A percentile compares a stretch with the other conserved stretches of the same genome.
Evolutionary conservation across 2,888 invertebrate genomes (phyloP).

Genomic region (Scaptomyza polygonia): DNA sequence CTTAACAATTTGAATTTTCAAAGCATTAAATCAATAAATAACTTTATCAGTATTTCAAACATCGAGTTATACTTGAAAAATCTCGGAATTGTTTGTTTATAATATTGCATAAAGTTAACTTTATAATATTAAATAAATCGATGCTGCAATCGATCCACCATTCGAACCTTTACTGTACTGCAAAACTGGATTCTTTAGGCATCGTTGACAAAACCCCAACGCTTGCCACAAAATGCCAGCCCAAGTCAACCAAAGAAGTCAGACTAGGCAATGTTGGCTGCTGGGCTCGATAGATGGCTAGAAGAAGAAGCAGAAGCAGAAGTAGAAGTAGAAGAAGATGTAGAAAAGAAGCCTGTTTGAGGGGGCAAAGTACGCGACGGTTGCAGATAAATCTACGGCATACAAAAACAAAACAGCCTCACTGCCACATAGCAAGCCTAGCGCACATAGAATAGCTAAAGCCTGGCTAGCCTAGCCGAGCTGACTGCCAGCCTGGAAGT

Average conservation of each 20-base stretch:
- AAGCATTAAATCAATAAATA: not conserved
- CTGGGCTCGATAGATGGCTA: constrained; percentile 30
- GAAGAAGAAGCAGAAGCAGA: constrained; percentile 16
- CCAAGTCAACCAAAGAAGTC: constrained; percentile 8
- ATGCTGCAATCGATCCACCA: not conserved
- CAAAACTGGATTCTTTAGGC: constrained; percentile 62
- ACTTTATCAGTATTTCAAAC: not conserved
- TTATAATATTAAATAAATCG: too few species aligned
- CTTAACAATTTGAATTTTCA: not conserved
- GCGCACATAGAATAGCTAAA: constrained; percentile 6
- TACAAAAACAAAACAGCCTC: constrained; percentile 21
- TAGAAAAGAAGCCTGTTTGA: constrained; percentile 52
- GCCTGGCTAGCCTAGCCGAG: constrained; percentile 12
- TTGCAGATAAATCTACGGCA: constrained; percentile 66
- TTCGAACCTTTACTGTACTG: constrained; percentile 9
- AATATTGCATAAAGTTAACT: too few species aligned
- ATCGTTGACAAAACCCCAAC: constrained; percentile 68
- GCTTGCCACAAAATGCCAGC: constrained; percentile 24
- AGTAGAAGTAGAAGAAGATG: constrained; percentile 12
- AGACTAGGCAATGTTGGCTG: constrained; percentile 6
- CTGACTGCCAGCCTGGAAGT: constrained; percentile 36
- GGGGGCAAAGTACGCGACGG: constrained; percentile 69
- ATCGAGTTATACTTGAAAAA: too few species aligned
- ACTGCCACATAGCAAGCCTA: constrained; percentile 20
- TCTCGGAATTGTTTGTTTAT: too few species aligned